A percentile compares a stretch with the other conserved stretches of the same genome.
These are phyloP conservation scores for Artibeus lituratus DNA, from an alignment of 2,797 vertebrate species.

Conservation along the genomic window DNA sequence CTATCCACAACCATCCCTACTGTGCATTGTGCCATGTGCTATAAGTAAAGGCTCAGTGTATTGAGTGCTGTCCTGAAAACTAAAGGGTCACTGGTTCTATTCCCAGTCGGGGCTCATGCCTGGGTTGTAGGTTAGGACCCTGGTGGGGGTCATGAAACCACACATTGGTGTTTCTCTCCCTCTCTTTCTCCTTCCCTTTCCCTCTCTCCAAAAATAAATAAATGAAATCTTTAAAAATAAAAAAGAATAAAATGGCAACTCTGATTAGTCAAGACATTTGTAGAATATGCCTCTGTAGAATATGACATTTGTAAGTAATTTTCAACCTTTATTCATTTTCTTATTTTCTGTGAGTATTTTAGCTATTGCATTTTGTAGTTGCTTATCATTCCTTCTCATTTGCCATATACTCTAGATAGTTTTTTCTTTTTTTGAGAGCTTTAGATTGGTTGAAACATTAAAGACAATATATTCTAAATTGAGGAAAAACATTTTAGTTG, in stretches of 20 bases:
- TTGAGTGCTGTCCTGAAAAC: too few species aligned
- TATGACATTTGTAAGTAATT: conserved; percentile 59
- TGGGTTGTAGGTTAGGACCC: too few species aligned
- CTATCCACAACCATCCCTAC: background rate
- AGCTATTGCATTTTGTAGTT: background rate
- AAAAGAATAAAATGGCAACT: conserved; percentile 69
- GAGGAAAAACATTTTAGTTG: background rate
- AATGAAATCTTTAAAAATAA: too few species aligned
- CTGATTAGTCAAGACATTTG: conserved; percentile 71
- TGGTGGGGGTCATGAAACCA: too few species aligned
- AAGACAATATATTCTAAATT: background rate
- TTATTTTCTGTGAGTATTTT: background rate
- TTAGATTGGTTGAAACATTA: background rate
- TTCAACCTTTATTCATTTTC: conserved; percentile 49
- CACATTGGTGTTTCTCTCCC: too few species aligned
- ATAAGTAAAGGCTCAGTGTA: background rate
- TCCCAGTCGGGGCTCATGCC: too few species aligned
- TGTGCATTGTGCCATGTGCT: background rate
- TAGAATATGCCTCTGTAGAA: conserved; percentile 39
- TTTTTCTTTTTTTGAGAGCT: background rate
- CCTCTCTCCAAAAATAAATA: too few species aligned
- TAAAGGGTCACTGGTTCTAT: too few species aligned
- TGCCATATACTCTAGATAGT: background rate
- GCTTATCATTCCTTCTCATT: conserved; percentile 34
- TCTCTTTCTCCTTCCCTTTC: too few species aligned